Evolutionary conservation across 2,113 vertebrate species (phyloP).

Genomic region (Nycticryphes semicollaris): DNA sequence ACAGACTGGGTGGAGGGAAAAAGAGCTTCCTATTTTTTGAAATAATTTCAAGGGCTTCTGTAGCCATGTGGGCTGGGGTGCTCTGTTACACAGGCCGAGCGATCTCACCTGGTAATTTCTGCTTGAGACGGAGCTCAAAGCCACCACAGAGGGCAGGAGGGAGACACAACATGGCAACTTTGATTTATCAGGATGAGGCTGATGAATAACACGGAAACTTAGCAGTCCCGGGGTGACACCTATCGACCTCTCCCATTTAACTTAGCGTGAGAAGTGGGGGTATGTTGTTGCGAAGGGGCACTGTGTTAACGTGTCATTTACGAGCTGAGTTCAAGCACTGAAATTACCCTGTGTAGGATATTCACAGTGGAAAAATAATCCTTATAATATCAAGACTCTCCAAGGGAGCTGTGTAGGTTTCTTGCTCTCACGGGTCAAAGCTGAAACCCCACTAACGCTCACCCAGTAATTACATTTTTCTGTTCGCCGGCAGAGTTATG

Average conservation of each 20-base stretch:
- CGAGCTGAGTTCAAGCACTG: neutral
- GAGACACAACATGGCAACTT: neutral
- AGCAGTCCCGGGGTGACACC: neutral
- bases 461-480: constrained; percentile 54
- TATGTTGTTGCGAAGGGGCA: neutral
- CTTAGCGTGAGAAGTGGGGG: neutral
- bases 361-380: neutral
- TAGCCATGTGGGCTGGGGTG: neutral
- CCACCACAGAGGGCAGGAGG: too few species aligned
- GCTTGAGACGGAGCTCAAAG: neutral
- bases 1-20: neutral
- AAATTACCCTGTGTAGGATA: neutral
- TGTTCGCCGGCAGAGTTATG: constrained; percentile 4
- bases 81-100: neutral
- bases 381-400: neutral
- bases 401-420: constrained; percentile 57
- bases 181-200: neutral
- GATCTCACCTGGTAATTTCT: rapidly evolving
- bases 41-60: neutral
- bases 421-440: constrained; percentile 27
- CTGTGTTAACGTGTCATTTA: neutral
- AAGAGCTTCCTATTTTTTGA: neutral
- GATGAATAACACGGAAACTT: neutral
- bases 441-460: constrained; percentile 26
- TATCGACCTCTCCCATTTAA: neutral